Evolutionary conservation across 2,888 invertebrate genomes (phyloP).

Genomic region (Drosophila bunnanda): DNA sequence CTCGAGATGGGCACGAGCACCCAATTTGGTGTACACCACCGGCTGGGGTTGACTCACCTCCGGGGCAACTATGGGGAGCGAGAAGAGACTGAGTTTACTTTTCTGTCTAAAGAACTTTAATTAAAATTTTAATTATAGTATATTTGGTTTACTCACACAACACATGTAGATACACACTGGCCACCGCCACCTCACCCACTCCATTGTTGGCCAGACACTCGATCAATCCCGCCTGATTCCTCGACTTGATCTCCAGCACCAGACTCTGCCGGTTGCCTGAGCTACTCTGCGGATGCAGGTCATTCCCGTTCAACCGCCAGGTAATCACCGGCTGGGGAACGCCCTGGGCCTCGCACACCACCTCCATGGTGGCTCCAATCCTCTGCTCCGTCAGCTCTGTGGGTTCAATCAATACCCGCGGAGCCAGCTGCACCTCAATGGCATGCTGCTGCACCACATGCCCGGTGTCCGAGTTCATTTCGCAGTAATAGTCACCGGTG

Average conservation of each 20-base stretch:
- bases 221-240: conserved; percentile 89
- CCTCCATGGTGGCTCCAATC: conserved; percentile 90
- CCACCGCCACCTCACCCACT: conserved; percentile 89
- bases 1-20: conserved; percentile 89
- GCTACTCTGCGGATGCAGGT: conserved; percentile 68
- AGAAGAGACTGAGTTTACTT: background rate
- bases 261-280: conserved; percentile 81
- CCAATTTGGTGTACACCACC: conserved; percentile 91
- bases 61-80: conserved; percentile 88
- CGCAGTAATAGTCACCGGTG: conserved; percentile 86
- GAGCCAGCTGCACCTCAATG: conserved; percentile 91
- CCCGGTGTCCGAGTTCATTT: conserved; percentile 82
- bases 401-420: conserved; percentile 89
- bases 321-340: conserved; percentile 90
- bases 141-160: conserved; percentile 87
- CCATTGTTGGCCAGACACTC: conserved; percentile 91
- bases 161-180: conserved; percentile 89
- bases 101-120: background rate
- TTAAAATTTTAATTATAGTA: background rate
- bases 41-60: conserved; percentile 88
- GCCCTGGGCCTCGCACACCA: conserved; percentile 90
- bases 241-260: conserved; percentile 85
- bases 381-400: conserved; percentile 90
- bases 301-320: conserved; percentile 86
- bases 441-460: conserved; percentile 88